phyloP scores from a whole-genome alignment of 2,113 vertebrate genomes.

The Myotis brandtii region DNA sequence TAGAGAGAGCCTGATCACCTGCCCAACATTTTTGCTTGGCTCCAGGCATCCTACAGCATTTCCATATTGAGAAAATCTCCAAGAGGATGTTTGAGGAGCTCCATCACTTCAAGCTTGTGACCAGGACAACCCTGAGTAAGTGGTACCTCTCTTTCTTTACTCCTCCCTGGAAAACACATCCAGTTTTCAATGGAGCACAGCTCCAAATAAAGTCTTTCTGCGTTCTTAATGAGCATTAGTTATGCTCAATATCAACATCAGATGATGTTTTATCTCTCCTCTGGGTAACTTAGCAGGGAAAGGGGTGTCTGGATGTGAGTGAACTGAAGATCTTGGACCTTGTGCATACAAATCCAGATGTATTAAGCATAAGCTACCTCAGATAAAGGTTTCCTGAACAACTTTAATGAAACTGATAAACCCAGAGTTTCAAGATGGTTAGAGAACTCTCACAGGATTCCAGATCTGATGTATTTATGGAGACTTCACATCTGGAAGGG shows the following conservation, averaged over 20 bases:
- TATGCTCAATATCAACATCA: neutral
- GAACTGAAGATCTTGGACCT: slow-evolving; percentile 7
- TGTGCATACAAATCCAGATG: slow-evolving; percentile 7
- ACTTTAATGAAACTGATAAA: slow-evolving; percentile 43
- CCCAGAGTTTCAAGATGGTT: neutral
- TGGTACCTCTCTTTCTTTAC: slow-evolving; percentile 58
- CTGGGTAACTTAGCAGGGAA: neutral
- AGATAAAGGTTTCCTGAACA: neutral
- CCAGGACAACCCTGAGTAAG: slow-evolving; percentile 90
- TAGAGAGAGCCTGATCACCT: slow-evolving; percentile 45
- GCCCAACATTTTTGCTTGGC: slow-evolving; percentile 54
- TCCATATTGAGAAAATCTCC: slow-evolving; percentile 88
- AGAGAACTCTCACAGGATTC: neutral
- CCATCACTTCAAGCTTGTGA: slow-evolving; percentile 89
- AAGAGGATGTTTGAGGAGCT: slow-evolving; percentile 88
- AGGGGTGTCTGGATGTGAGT: neutral
- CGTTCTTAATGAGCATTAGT: neutral
- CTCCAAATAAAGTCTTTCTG: neutral
- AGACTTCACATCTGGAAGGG: neutral
- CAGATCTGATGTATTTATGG: neutral
- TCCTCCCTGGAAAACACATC: neutral
- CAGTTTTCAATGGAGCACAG: neutral
- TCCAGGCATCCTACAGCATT: slow-evolving; percentile 87
- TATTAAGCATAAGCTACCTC: neutral
- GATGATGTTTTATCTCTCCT: neutral